Evolutionary conservation across 2,113 vertebrate species (phyloP).

Genomic region (Nesoenas mayeri): DNA sequence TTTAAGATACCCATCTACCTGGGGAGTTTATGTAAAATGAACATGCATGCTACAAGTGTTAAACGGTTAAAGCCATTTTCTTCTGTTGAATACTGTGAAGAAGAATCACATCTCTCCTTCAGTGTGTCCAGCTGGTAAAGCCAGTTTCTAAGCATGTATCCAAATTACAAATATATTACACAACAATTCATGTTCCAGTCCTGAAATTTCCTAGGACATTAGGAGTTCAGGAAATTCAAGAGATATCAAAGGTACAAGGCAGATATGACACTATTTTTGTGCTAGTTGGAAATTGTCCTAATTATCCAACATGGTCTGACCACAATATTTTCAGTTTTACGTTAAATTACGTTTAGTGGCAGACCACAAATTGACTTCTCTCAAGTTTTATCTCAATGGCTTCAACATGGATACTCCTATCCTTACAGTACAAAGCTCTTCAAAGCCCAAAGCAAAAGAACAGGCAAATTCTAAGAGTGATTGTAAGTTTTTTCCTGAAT

Average conservation of each 20-base stretch:
- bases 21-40: background rate
- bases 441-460: background rate
- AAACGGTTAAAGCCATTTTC: background rate
- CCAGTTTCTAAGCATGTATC: background rate
- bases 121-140: background rate
- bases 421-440: background rate
- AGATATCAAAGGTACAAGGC: background rate
- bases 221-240: background rate
- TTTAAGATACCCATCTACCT: background rate
- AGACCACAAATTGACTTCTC: background rate
- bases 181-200: background rate
- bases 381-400: background rate
- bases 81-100: background rate
- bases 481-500: background rate
- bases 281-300: background rate
- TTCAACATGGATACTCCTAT: background rate
- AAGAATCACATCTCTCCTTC: background rate
- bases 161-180: background rate
- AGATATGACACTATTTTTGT: background rate
- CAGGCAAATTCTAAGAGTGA: background rate
- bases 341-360: background rate
- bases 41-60: background rate
- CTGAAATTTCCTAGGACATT: background rate
- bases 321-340: background rate
- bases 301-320: background rate